Conservation (phyloP, 1,140 invertebrate genomes). For the Spodoptera frugiperda region DNA sequence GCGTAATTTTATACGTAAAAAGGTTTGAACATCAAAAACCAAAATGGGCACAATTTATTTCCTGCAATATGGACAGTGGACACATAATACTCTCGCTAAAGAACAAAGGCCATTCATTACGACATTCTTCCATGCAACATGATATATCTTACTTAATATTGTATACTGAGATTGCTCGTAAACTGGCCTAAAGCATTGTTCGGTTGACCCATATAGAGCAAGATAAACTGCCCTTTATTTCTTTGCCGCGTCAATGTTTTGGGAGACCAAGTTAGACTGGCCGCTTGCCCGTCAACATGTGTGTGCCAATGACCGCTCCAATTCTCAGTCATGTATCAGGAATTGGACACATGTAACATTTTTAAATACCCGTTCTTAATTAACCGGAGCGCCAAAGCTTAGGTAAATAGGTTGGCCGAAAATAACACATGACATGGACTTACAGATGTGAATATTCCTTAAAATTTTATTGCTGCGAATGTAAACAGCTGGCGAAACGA, state of each 20-base stretch:
- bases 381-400: conserved; percentile 47
- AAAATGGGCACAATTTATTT: conserved; percentile 1
- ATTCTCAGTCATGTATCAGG: conserved; percentile 48
- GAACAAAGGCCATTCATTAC: conserved; percentile 28
- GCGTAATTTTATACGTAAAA: not conserved
- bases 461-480: conserved; percentile 21
- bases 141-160: conserved; percentile 43
- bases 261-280: conserved; percentile 27
- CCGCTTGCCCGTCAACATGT: conserved; percentile 19
- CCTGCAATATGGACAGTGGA: conserved; percentile 12
- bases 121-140: conserved; percentile 32
- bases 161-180: conserved; percentile 25
- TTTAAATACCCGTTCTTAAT: conserved; percentile 55
- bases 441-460: conserved; percentile 30
- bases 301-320: conserved; percentile 52
- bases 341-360: conserved; percentile 51
- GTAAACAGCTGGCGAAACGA: conserved; percentile 38
- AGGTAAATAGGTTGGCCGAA: conserved; percentile 57
- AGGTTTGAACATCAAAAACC: conserved; percentile 2
- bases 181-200: conserved; percentile 38
- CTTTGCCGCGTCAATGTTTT: conserved; percentile 39
- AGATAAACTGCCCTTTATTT: conserved; percentile 37
- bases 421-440: conserved; percentile 46
- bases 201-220: conserved; percentile 35
- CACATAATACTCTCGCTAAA: conserved; percentile 2